Evolutionary conservation across 2,888 invertebrate genomes (phyloP).

Genomic region (Elegia similella): DNA sequence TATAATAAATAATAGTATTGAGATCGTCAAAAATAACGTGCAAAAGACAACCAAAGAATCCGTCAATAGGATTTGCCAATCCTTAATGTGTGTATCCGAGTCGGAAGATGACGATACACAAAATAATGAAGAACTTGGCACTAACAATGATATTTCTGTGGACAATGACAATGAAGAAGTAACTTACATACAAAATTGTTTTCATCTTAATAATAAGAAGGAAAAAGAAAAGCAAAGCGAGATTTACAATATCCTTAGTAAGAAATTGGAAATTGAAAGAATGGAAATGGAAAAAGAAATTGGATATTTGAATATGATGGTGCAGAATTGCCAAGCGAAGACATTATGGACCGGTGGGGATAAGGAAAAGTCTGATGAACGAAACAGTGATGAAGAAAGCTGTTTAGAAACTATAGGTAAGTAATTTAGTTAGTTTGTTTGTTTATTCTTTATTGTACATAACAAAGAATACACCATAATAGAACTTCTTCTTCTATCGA

Average conservation of each 20-base stretch:
- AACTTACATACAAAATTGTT: background rate
- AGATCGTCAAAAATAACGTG: too few relatives aligned
- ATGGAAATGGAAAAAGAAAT: background rate
- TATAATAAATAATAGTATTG: too few relatives aligned
- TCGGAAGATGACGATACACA: background rate
- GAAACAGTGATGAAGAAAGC: background rate
- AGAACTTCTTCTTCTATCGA: too few relatives aligned
- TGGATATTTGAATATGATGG: background rate
- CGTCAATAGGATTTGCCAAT: too few relatives aligned
- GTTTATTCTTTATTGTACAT: too few relatives aligned
- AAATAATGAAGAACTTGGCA: background rate
- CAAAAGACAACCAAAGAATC: too few relatives aligned
- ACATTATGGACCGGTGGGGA: background rate
- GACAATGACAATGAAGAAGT: background rate
- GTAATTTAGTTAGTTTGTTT: too few relatives aligned
- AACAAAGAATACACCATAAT: too few relatives aligned
- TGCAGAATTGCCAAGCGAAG: background rate
- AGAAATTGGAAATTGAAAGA: background rate
- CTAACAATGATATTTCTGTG: background rate
- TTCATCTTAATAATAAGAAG: too few relatives aligned
- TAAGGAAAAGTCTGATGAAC: background rate
- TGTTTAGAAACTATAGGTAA: background rate
- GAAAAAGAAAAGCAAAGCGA: background rate
- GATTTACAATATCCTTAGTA: background rate
- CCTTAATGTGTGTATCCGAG: too few relatives aligned